phyloP scores from a whole-genome alignment of 2,888 invertebrate species.

The Drosophila mimica region DNA sequence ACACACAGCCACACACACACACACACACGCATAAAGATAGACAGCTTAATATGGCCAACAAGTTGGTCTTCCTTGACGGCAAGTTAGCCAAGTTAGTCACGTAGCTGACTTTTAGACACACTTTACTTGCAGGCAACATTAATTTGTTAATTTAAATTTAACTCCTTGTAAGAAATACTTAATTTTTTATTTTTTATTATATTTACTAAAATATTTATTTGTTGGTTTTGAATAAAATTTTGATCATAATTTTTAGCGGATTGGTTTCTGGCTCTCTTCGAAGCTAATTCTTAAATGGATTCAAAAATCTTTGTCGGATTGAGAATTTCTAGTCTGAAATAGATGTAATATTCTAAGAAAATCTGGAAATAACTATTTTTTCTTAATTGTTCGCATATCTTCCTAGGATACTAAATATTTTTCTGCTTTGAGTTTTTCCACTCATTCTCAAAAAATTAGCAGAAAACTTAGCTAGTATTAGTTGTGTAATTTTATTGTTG shows the following conservation, averaged over 20 bases:
- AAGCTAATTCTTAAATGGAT: neutral
- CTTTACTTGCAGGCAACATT: neutral
- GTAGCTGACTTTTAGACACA: conserved; percentile 21
- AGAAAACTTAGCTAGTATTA: too few relatives aligned
- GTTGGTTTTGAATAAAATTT: too few relatives aligned
- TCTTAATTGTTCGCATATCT: too few relatives aligned
- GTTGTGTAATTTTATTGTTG: too few relatives aligned
- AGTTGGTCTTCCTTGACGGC: conserved; percentile 20
- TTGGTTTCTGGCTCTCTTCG: rapidly evolving
- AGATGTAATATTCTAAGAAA: neutral
- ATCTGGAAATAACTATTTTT: rapidly evolving
- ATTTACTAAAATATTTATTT: neutral
- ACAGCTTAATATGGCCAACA: conserved; percentile 25
- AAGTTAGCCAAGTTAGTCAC: neutral
- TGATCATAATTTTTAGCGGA: too few relatives aligned
- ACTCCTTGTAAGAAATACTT: too few relatives aligned
- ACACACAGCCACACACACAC: conserved; percentile 3
- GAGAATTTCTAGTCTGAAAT: neutral
- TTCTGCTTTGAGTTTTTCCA: too few relatives aligned
- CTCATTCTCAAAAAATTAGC: too few relatives aligned
- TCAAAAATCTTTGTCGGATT: neutral
- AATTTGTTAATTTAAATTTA: neutral
- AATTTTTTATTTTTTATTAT: too few relatives aligned
- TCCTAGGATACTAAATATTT: too few relatives aligned
- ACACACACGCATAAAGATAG: neutral